phyloP scores from a whole-genome alignment of 2,888 invertebrate genomes.

The Metellina segmentata region DNA sequence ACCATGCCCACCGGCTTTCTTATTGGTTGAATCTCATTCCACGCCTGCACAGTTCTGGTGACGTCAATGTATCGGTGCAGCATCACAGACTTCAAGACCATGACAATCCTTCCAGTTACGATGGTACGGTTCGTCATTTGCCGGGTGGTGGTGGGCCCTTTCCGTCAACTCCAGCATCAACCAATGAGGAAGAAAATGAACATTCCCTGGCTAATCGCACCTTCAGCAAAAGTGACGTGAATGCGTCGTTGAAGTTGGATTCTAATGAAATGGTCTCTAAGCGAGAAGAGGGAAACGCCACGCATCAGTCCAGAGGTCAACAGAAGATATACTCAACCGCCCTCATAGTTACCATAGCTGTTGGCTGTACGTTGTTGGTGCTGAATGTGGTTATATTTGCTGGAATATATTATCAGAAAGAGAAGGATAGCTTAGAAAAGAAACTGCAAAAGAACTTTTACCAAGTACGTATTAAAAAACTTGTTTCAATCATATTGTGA shows the following conservation, averaged over 20 bases:
- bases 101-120: conserved; percentile 92
- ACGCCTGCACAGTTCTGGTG: conserved; percentile 89
- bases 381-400: conserved; percentile 95
- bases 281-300: conserved; percentile 34
- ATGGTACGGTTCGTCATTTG: conserved; percentile 84
- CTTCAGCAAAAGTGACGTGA: conserved; percentile 38
- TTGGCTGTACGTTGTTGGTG: conserved; percentile 94
- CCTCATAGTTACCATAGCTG: conserved; percentile 93
- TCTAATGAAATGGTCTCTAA: conserved; percentile 50
- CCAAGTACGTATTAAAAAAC: conserved; percentile 40
- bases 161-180: neutral
- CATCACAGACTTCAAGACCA: conserved; percentile 84
- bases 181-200: neutral
- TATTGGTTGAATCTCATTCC: conserved; percentile 86
- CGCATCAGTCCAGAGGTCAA: neutral
- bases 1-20: conserved; percentile 81
- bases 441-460: conserved; percentile 69
- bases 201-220: neutral
- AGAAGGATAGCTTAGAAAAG: conserved; percentile 77
- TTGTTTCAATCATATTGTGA: neutral
- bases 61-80: conserved; percentile 60
- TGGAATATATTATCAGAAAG: conserved; percentile 92
- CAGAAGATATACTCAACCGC: conserved; percentile 88
- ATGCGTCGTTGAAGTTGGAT: conserved; percentile 32
- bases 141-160: conserved; percentile 1